Base-by-base conservation (phyloP, 1,140 invertebrate genomes). In the Heliconius hewitsoni region DNA sequence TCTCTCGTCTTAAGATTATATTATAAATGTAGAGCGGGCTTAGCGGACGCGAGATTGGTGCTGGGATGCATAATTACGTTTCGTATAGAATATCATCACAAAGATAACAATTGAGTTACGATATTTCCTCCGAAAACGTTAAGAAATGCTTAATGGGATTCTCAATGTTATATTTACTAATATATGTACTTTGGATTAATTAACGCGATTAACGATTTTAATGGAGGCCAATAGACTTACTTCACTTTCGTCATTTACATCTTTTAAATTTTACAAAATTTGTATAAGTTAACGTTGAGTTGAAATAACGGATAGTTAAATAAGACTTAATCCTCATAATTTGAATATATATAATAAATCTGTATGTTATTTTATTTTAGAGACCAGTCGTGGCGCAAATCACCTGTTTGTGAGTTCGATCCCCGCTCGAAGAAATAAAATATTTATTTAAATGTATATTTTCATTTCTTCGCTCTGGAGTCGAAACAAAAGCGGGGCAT, bases 71-170 rank as follows among this genome's bases (percentile, higher is more conserved):
- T 79, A 76, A 84, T 81, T 80, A 78, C 78, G 77, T 80, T 81
- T 77, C 19, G 76, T 79, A 80, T 70, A 79, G 78, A 85, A 80
- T 79, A 79, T 42, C 8, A 37, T 76, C 60, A 16, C 16, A 70
- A 79, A 79, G 72, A 34, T 77, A 82, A 82, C 83, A 83, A 85
- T 82, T 78, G 73, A 76, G 76, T 80, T 80, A 78, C 77, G 80
- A 83, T 78, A 80, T 74, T 73, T 80, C 55, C 34, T 76, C 78
- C 66, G 73, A 80, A 79, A 71, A 75, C 52, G 76, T 85, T 86
- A 81, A 81, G 81, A 86, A 86, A 83, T 78, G 73, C 77, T 80
- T 84, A 83, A 82, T 80, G 73, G 52, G 4, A 79, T 57, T 77
- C 76, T 82, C 81, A 82, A 82, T 82, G 80, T 73, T 57, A 52